A percentile compares a stretch with the other conserved stretches of the same genome.
Conservation (phyloP, 2,113 vertebrate species). For the Bostrychus sinensis region DNA sequence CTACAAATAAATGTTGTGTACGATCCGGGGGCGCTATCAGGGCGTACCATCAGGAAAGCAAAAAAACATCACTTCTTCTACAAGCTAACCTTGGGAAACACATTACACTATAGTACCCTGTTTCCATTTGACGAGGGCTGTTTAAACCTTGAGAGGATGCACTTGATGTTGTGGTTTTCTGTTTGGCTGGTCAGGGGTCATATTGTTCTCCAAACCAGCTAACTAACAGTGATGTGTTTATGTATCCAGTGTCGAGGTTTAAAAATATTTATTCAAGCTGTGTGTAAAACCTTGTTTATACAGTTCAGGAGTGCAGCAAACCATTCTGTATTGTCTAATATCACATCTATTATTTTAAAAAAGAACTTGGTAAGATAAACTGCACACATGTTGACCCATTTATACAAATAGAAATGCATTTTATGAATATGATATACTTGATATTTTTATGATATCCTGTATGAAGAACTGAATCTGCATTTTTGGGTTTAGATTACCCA, state of each 20-base stretch:
- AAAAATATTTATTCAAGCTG: background rate
- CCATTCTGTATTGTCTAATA: too few relatives aligned
- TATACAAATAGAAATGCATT: too few relatives aligned
- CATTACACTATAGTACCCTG: background rate
- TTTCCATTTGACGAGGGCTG: background rate
- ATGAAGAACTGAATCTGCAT: too few relatives aligned
- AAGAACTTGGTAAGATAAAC: too few relatives aligned
- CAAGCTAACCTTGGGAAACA: background rate
- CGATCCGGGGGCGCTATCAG: background rate
- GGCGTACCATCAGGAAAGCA: background rate
- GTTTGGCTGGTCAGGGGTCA: background rate
- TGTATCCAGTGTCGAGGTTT: background rate
- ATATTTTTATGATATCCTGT: too few relatives aligned
- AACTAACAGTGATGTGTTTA: background rate
- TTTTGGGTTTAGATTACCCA: too few relatives aligned
- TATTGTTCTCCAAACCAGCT: background rate
- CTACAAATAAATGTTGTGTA: background rate
- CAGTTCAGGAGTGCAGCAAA: background rate
- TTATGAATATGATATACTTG: too few relatives aligned
- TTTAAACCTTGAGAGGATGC: background rate
- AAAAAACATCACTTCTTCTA: background rate
- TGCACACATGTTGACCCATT: too few relatives aligned
- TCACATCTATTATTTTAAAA: too few relatives aligned
- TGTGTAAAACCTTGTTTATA: background rate
- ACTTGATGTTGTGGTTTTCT: constrained; percentile 1